A percentile compares a stretch with the other conserved stretches of the same genome.
Evolutionary conservation across 2,888 invertebrate genomes (phyloP).

Genomic region (Cenopis cana): DNA sequence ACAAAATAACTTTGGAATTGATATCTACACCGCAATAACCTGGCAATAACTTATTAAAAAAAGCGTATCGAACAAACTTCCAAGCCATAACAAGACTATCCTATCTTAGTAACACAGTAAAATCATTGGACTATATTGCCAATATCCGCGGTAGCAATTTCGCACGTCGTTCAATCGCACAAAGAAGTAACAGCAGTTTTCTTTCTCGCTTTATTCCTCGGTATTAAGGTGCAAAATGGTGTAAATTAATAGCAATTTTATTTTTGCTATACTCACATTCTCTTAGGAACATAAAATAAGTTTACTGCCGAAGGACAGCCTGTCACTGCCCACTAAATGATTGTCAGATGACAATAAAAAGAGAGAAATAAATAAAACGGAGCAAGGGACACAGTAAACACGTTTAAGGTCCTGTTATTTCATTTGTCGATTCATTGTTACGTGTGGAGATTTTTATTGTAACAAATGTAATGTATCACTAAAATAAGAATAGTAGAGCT

Average conservation of each 20-base stretch:
- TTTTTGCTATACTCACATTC: conserved; percentile 38
- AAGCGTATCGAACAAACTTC: conserved; percentile 19
- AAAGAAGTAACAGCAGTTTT: conserved; percentile 6
- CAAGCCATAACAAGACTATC: conserved; percentile 28
- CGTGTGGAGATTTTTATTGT: conserved; percentile 26
- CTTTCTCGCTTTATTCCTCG: conserved; percentile 1
- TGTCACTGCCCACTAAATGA: conserved; percentile 45
- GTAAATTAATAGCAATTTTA: conserved; percentile 12
- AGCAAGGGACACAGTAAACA: conserved; percentile 38
- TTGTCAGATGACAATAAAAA: conserved; percentile 45
- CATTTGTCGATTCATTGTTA: conserved; percentile 37
- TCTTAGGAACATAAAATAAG: conserved; percentile 40
- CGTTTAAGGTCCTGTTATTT: conserved; percentile 36
- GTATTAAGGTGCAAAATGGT: conserved; percentile 9
- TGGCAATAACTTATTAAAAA: neutral
- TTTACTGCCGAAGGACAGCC: conserved; percentile 44
- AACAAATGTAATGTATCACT: neutral
- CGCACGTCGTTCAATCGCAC: conserved; percentile 39
- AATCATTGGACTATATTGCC: conserved; percentile 43
- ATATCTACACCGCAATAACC: neutral
- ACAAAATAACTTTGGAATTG: no score
- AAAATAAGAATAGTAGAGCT: no score
- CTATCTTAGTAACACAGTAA: conserved; percentile 40
- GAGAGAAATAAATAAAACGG: conserved; percentile 36
- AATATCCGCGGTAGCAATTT: conserved; percentile 44